Base-by-base conservation (phyloP, 2,797 vertebrate species). In the Enteromius paludinosus region DNA sequence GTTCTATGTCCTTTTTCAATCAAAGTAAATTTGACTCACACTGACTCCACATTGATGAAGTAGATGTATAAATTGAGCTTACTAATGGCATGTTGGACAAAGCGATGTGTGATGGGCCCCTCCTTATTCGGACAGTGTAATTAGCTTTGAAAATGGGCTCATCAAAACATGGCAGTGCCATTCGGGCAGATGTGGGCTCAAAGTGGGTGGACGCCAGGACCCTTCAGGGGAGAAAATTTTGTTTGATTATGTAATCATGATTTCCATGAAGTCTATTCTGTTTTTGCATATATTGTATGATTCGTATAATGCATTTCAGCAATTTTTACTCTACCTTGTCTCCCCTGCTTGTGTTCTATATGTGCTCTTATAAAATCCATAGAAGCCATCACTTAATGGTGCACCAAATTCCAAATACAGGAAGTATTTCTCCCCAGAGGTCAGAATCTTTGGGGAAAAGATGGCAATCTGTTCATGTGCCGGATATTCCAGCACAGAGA, bases 21-120 rank as follows among this genome's bases (percentile, higher is more conserved):
- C 11, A 61, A 28, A 61, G 23, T 15, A 15, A 15, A 61, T 3
- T 61, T 28, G 59, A 28, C 6, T 61, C 15, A 1, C 12, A 28
- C 15, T 28, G 23, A 15, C 25, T 61, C 18, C 38, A 25, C 4
- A 25, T 56, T 20, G 3, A 5, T 18, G 38, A 52, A 25, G 35
- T 4, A 30, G 6, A 54, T 54, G 45, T 25, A 25, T 66, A 9
- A 4, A 2, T 47, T 15, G 15, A 25, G 87, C 94, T 92, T 91
- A 95, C 95, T 68, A 94, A 82, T 45, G 95, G 94, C 94, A 94
- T 96, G 87, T 96, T 96, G 83, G 94, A 95, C 52, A 96, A 81
- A 52, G 93, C 88, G 65, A 94, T 93, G 83, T 93, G 87, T 79
- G 90, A 84, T 0, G 84, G 88, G 79, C 87, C 92, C 83, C 95